phyloP scores from a whole-genome alignment of 2,113 vertebrate genomes.

The Cololabis saira region DNA sequence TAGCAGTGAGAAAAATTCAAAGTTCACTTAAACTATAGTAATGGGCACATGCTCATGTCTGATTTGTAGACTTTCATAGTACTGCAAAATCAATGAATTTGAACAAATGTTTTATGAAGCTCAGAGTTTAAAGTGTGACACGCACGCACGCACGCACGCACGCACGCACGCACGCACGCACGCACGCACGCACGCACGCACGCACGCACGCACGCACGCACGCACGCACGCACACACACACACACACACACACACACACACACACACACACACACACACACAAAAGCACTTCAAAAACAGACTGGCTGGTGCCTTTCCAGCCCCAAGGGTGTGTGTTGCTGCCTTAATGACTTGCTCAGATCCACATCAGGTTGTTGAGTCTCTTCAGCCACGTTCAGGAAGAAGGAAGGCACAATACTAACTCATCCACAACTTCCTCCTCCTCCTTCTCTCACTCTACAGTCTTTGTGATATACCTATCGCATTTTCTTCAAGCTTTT shows the following conservation, averaged over 20 bases:
- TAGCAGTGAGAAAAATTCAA: too few species aligned
- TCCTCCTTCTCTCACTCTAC: neutral
- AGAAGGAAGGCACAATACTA: constrained; percentile 35
- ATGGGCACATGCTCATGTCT: too few species aligned
- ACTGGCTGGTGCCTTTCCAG: constrained; percentile 78
- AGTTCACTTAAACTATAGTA: too few species aligned
- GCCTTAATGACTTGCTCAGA: constrained; percentile 70
- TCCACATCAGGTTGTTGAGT: constrained; percentile 43
- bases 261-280: constrained; percentile 1
- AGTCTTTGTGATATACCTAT: neutral
- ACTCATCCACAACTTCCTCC: constrained; percentile 4
- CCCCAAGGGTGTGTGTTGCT: constrained; percentile 73
- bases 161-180: neutral
- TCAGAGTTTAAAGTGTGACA: too few species aligned
- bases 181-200: neutral
- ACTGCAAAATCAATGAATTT: too few species aligned
- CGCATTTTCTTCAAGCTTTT: neutral
- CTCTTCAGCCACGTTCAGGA: constrained; percentile 44
- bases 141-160: constrained; percentile 11
- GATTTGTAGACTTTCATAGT: too few species aligned
- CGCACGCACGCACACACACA: too few species aligned
- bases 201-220: constrained; percentile 21
- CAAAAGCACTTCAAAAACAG: constrained; percentile 58
- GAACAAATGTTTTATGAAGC: too few species aligned
- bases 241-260: constrained; percentile 9